Evolutionary conservation across 2,888 invertebrate species (phyloP), one percentile per base, ranked within the genome.

Genomic region (Drepanosiphum platanoidis): DNA sequence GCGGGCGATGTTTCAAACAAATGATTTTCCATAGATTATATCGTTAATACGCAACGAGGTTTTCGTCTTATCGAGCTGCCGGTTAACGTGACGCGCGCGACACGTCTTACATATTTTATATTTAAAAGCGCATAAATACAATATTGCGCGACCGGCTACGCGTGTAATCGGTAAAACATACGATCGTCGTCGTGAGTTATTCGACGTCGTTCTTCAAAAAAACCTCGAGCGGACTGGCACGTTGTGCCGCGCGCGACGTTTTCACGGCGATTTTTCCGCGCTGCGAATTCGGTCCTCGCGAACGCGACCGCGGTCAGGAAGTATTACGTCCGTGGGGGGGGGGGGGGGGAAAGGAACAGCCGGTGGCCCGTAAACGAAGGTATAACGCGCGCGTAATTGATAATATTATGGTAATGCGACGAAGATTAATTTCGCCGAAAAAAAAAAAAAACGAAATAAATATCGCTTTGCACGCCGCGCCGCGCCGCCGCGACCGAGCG

Each of bases 151-250:
- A 39, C 9, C 39, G 39, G 4, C 39, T 39, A 74, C 32, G 64
- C 77, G n/a, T 7, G 22, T 8, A n/a, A n/a, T n/a, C n/a, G n/a
- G 34, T 79, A 46, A 22, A 39, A 36, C 61, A 30, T 32, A 27
- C 27, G 27, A 61, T n/a, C 39, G 42, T 11, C 58, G 66, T 18
- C 11, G 32, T 66, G 74, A 83, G 72, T 74, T 18, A 83, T 83
- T 46, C 13, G 13, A 39, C 64, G 74, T 64, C 82, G 64, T 83
- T 74, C 64, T 74, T 74, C 74, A 82, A 46, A 83, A 74, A n/a
- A n/a, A n/a, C n/a, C n/a, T 64, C 74, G 72, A 39, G 58, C 71
- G 4, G 58, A 81, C 72, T n/a, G 9, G n/a, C 61, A 27, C 5
- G 18, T 58, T n/a, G n/a, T 61, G n/a, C 27, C 9, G 9, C 22